phyloP scores from a whole-genome alignment of 2,888 invertebrate genomes.

The Zhengitettix transpicula region DNA sequence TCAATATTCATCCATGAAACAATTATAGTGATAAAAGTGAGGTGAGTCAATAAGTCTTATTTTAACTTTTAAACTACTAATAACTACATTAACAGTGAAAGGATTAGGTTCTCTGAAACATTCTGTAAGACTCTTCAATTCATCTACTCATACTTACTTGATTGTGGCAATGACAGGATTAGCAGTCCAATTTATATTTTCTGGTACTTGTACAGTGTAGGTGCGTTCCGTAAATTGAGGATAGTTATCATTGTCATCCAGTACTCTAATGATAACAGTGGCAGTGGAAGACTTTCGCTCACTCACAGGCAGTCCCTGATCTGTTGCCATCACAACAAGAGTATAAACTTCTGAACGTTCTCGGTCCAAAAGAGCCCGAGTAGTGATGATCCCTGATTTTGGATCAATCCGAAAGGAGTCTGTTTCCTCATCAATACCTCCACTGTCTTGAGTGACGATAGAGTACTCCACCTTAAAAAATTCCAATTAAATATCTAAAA shows the following conservation, averaged over 20 bases:
- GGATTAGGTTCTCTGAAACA: no score
- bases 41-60: no score
- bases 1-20: no score
- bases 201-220: constrained; percentile 71
- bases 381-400: constrained; percentile 70
- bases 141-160: constrained; percentile 31
- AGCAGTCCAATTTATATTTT: constrained; percentile 71
- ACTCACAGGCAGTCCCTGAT: constrained; percentile 64
- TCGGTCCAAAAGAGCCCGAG: constrained; percentile 65
- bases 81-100: no score
- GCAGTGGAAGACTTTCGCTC: constrained; percentile 68
- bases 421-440: constrained; percentile 29
- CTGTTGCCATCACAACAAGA: constrained; percentile 68
- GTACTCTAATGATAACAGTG: constrained; percentile 61
- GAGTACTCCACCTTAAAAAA: constrained; percentile 49
- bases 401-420: constrained; percentile 75
- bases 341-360: constrained; percentile 75
- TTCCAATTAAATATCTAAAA: not conserved
- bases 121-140: no score
- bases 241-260: constrained; percentile 87
- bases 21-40: no score
- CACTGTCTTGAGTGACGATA: constrained; percentile 52
- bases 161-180: constrained; percentile 72
- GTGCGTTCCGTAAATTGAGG: constrained; percentile 83
- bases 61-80: no score